A percentile compares a stretch with the other conserved stretches of the same genome.
These are phyloP conservation scores for Leptinotarsa defecta DNA, from an alignment of 1,140 invertebrate species.

Conservation along the genomic window DNA sequence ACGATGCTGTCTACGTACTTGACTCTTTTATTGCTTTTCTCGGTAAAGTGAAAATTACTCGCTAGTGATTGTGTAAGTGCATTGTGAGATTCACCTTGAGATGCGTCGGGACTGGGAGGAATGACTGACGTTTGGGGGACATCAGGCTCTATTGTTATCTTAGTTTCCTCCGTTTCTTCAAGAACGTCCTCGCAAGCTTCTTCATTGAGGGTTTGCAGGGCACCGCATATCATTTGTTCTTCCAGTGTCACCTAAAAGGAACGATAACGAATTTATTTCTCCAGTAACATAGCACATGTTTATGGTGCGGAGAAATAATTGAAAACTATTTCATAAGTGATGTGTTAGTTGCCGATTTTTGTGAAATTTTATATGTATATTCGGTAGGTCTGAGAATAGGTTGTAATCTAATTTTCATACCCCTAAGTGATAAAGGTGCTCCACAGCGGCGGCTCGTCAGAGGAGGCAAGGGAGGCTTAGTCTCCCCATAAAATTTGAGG, in stretches of 20 bases:
- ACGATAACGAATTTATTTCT: too few relatives aligned
- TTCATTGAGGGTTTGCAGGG: conserved; percentile 88
- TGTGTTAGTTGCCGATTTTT: too few relatives aligned
- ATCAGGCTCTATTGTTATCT: conserved; percentile 45
- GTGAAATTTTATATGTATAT: too few relatives aligned
- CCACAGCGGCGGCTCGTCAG: too few relatives aligned
- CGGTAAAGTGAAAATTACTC: background rate
- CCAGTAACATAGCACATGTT: too few relatives aligned
- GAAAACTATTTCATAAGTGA: too few relatives aligned
- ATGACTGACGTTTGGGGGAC: conserved; percentile 53
- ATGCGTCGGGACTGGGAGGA: conserved; percentile 52
- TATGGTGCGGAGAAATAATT: too few relatives aligned
- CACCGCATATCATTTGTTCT: conserved; percentile 92
- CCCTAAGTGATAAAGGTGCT: too few relatives aligned
- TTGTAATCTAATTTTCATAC: too few relatives aligned
- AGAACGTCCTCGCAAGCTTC: conserved; percentile 88
- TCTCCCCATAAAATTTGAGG: too few relatives aligned
- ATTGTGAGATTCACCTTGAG: conserved; percentile 49
- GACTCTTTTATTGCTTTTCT: conserved; percentile 41
- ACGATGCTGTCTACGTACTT: conserved; percentile 35
- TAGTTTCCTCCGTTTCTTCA: conserved; percentile 58
- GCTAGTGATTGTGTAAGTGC: background rate
- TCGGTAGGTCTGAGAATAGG: too few relatives aligned
- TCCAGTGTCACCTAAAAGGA: conserved; percentile 80
- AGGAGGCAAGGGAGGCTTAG: too few relatives aligned